phyloP scores from a whole-genome alignment of 2,113 vertebrate genomes.

The Ginglymostoma cirratum region DNA sequence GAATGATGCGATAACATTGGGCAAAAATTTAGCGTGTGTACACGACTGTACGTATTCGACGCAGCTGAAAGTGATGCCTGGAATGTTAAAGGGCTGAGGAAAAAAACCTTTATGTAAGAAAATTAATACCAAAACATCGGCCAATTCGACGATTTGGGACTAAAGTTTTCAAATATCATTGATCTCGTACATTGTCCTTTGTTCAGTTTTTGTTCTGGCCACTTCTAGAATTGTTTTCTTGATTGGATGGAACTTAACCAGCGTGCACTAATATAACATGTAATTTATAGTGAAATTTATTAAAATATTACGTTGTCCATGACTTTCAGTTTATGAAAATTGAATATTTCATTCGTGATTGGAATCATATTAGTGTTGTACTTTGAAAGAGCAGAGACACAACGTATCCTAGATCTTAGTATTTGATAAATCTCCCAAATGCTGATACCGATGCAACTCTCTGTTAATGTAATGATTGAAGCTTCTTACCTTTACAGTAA shows the following conservation, averaged over 20 bases:
- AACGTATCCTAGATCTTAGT: not conserved
- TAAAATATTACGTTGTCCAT: not conserved
- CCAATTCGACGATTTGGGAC: not conserved
- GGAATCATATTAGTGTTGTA: not conserved
- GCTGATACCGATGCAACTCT: not conserved
- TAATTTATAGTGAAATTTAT: not conserved
- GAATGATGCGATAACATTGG: not conserved
- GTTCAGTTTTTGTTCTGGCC: not conserved
- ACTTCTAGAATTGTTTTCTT: not conserved
- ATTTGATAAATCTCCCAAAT: not conserved
- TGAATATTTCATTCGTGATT: not conserved
- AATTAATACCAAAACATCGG: not conserved
- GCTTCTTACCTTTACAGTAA: not conserved
- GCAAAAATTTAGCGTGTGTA: not conserved
- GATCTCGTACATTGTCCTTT: not conserved
- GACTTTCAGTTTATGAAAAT: not conserved
- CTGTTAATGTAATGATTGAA: not conserved
- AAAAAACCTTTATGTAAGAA: not conserved
- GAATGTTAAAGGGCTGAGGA: not conserved
- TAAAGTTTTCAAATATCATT: not conserved
- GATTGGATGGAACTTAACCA: not conserved
- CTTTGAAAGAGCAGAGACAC: not conserved
- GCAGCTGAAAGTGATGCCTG: not conserved
- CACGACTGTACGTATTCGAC: not conserved
- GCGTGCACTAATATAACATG: not conserved